Percentiles rank a stretch among this genome's conserved stretches.
phyloP scores from a whole-genome alignment of 1,140 invertebrate species.

The Lepidurus packardi region DNA sequence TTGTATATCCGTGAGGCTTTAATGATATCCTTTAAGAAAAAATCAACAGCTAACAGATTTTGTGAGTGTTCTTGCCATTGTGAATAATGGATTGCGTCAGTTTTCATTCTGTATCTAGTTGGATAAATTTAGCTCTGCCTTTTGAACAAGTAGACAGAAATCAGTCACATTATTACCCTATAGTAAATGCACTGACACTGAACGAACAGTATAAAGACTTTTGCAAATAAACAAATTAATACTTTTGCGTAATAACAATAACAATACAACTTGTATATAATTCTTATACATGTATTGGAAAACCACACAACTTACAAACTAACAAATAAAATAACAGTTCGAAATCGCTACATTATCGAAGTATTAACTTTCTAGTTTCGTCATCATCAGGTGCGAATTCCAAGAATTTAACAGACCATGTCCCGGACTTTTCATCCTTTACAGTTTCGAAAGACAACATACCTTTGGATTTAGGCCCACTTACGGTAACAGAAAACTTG shows the following conservation, averaged over 20 bases:
- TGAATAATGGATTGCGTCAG: slow-evolving; percentile 14
- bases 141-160: background rate
- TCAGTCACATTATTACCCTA: background rate
- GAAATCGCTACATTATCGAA: background rate
- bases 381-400: slow-evolving; percentile 1
- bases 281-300: background rate
- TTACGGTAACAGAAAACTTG: slow-evolving; percentile 55
- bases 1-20: slow-evolving; percentile 14
- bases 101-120: background rate
- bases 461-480: slow-evolving; percentile 55
- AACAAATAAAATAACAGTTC: background rate
- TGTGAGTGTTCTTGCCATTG: slow-evolving; percentile 10
- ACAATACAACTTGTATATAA: background rate
- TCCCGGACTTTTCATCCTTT: slow-evolving; percentile 36
- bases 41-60: background rate
- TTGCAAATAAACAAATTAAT: too few species aligned
- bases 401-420: background rate
- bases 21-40: background rate
- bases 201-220: background rate
- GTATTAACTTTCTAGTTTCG: background rate
- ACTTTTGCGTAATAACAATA: too few species aligned
- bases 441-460: slow-evolving; percentile 52
- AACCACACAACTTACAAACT: background rate
- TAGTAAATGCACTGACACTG: background rate
- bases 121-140: slow-evolving; percentile 2